Evolutionary conservation across 2,888 invertebrate genomes (phyloP).

Genomic region (Thumatha senex): DNA sequence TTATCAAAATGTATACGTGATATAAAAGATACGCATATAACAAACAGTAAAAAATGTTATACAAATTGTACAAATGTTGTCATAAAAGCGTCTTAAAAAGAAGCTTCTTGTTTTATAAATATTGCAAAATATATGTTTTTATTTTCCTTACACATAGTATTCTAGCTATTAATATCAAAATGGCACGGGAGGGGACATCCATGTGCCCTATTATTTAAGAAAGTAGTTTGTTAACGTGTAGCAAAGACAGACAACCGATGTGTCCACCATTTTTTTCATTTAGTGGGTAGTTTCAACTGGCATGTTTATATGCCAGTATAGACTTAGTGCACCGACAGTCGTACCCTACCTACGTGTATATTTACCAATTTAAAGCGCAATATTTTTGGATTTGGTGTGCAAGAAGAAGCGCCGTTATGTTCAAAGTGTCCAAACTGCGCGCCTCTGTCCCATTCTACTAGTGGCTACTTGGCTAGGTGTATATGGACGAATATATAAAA

Average conservation of each 20-base stretch:
- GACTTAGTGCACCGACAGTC: too few relatives aligned
- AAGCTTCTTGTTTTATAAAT: constrained; percentile 2
- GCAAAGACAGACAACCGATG: too few relatives aligned
- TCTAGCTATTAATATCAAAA: constrained; percentile 7
- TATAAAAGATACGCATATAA: neutral
- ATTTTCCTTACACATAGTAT: constrained; percentile 8
- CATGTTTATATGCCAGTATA: too few relatives aligned
- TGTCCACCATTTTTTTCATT: too few relatives aligned
- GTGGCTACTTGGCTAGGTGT: neutral
- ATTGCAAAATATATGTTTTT: constrained; percentile 14
- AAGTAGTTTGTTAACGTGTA: too few relatives aligned
- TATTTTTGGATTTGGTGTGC: constrained; percentile 3
- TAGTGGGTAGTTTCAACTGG: too few relatives aligned
- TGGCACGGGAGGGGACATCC: neutral
- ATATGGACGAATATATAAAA: constrained; percentile 22
- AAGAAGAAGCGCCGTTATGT: constrained; percentile 25
- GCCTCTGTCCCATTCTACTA: neutral
- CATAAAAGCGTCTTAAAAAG: constrained; percentile 19
- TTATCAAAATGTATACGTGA: neutral
- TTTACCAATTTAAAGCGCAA: constrained; percentile 5
- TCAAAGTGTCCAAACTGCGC: constrained; percentile 53
- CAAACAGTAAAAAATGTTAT: neutral
- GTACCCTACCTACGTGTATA: too few relatives aligned
- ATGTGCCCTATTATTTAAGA: too few relatives aligned
- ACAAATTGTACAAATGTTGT: constrained; percentile 1